Conservation (phyloP, 2,113 vertebrate genomes). For the Cygnus buccinator region DNA sequence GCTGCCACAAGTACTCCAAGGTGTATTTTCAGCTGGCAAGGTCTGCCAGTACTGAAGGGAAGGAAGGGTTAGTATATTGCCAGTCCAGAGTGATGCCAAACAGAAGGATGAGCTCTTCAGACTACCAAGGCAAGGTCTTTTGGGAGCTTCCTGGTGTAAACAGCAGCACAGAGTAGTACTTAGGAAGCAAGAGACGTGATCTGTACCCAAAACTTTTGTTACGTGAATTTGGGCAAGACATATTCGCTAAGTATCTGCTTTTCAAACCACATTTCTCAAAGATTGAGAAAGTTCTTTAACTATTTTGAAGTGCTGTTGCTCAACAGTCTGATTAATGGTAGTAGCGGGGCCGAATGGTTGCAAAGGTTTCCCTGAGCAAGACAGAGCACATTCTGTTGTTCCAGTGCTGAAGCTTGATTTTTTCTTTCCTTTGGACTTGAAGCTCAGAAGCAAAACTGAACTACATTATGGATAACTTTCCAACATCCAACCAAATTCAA, state of each 20-base stretch:
- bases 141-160: background rate
- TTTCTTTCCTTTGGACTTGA: background rate
- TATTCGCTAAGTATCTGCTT: background rate
- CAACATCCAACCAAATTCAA: background rate
- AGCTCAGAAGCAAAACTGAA: background rate
- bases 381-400: background rate
- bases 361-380: background rate
- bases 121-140: background rate
- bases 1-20: background rate
- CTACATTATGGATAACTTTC: background rate
- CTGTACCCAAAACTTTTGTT: background rate
- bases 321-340: background rate
- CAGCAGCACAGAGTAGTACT: background rate
- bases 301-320: background rate
- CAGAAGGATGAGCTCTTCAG: background rate
- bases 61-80: background rate
- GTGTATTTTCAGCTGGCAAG: background rate
- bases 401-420: background rate
- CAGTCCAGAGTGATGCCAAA: background rate
- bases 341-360: background rate
- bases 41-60: background rate
- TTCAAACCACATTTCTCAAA: background rate
- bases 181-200: background rate
- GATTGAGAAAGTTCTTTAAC: background rate
- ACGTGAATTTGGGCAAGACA: background rate